Percentiles rank a stretch among this genome's conserved stretches.
phyloP scores from a whole-genome alignment of 2,797 vertebrate species.

The Schizopygopsis pylzovi region DNA sequence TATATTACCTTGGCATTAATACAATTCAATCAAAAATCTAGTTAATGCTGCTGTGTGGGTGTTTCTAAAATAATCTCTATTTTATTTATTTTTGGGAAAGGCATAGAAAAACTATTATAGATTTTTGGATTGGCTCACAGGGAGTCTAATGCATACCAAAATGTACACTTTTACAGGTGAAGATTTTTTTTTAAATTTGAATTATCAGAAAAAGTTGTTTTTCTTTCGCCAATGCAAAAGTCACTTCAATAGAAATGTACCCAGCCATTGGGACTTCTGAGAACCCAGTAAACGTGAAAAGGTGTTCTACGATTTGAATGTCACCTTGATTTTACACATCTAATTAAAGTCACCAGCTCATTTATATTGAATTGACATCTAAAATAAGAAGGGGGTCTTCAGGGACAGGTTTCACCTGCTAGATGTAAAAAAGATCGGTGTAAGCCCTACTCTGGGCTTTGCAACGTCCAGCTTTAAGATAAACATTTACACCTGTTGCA shows the following conservation, averaged over 20 bases:
- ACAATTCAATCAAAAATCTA: neutral
- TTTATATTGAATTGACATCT: neutral
- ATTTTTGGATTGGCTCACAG: neutral
- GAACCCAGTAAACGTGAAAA: neutral
- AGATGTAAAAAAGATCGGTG: too few relatives aligned
- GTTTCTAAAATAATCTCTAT: neutral
- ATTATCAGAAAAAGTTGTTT: too few relatives aligned
- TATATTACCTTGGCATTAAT: neutral
- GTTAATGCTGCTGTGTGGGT: neutral
- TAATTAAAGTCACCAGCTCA: neutral
- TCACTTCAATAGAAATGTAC: neutral
- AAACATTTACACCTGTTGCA: too few relatives aligned
- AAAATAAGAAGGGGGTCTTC: neutral
- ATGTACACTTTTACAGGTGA: too few relatives aligned
- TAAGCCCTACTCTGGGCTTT: too few relatives aligned
- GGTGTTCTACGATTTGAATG: too few relatives aligned
- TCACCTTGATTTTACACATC: neutral
- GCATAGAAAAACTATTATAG: neutral
- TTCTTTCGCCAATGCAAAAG: too few relatives aligned
- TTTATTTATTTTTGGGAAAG: neutral
- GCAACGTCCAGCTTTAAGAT: too few relatives aligned
- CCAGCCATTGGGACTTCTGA: neutral
- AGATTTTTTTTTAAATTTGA: too few relatives aligned
- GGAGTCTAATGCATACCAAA: too few relatives aligned
- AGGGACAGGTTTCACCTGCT: too few relatives aligned